Evolutionary conservation across 1,140 invertebrate species (phyloP).

Genomic region (Heliothis virescens): DNA sequence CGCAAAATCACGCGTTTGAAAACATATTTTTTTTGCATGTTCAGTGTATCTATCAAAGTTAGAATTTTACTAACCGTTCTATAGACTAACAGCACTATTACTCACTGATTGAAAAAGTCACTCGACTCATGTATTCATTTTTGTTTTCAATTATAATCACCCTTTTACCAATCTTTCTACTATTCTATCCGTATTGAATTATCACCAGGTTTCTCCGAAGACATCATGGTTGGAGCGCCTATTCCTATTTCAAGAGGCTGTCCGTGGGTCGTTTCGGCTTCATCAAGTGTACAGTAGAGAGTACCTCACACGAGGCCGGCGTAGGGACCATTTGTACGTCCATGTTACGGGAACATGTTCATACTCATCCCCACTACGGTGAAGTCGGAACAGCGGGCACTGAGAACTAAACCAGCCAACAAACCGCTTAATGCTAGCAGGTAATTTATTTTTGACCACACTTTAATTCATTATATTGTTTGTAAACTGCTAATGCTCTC

Average conservation of each 20-base stretch:
- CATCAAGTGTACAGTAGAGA: slow-evolving; percentile 91
- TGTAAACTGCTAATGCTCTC: too few species aligned
- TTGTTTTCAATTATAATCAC: too few species aligned
- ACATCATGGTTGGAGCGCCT: slow-evolving; percentile 91
- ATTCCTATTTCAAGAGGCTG: slow-evolving; percentile 94
- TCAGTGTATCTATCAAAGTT: too few species aligned
- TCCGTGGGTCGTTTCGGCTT: slow-evolving; percentile 95
- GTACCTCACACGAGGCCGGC: slow-evolving; percentile 81
- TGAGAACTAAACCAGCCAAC: slow-evolving; percentile 70
- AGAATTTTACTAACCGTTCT: too few species aligned
- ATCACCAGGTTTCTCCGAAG: slow-evolving; percentile 91
- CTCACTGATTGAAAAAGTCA: too few species aligned
- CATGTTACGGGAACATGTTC: slow-evolving; percentile 98
- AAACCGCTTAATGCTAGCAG: slow-evolving; percentile 82
- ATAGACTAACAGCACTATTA: too few species aligned
- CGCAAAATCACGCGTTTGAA: too few species aligned
- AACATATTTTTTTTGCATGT: too few species aligned
- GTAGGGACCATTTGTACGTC: slow-evolving; percentile 90
- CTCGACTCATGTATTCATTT: too few species aligned
- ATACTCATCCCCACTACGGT: slow-evolving; percentile 91
- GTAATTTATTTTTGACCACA: slow-evolving; percentile 49
- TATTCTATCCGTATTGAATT: too few species aligned
- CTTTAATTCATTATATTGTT: too few species aligned
- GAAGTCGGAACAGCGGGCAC: slow-evolving; percentile 75
- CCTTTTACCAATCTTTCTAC: too few species aligned